A percentile compares a stretch with the other conserved stretches of the same genome.
These are phyloP conservation scores for Carduelis carduelis DNA, from an alignment of 2,797 vertebrate genomes.

Conservation along the genomic window DNA sequence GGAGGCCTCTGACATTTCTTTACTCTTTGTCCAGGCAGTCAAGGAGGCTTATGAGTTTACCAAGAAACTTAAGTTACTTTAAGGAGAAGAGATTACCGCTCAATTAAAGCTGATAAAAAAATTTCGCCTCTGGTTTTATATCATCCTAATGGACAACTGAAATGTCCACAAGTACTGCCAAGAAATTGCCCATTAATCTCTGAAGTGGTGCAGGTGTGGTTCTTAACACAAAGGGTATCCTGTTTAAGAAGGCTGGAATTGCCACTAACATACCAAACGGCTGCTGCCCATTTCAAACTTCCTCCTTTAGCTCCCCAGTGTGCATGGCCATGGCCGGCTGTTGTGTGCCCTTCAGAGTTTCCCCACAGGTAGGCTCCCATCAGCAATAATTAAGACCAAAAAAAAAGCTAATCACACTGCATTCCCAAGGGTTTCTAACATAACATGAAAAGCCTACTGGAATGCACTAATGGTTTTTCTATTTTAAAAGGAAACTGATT, in stretches of 20 bases:
- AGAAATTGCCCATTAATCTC: slow-evolving; percentile 12
- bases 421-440: neutral
- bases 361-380: slow-evolving; percentile 17
- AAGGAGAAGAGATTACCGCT: neutral
- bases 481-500: slow-evolving; percentile 35
- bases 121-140: neutral
- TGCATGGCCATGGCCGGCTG: rapidly evolving
- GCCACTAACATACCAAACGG: neutral
- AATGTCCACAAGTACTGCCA: neutral
- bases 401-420: neutral
- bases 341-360: neutral
- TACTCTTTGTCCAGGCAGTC: neutral
- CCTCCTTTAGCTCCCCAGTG: neutral
- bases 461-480: slow-evolving; percentile 8
- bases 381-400: slow-evolving; percentile 1
- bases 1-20: neutral
- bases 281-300: neutral
- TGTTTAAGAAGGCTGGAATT: neutral
- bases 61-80: neutral
- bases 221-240: slow-evolving; percentile 17
- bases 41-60: neutral
- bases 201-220: slow-evolving; percentile 21
- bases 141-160: slow-evolving; percentile 29
- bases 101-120: slow-evolving; percentile 4
- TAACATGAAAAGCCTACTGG: slow-evolving; percentile 4